Evolutionary conservation across 2,797 vertebrate genomes (phyloP), one percentile per base, ranked within the genome.

Genomic region (Sarcoramphus papa): DNA sequence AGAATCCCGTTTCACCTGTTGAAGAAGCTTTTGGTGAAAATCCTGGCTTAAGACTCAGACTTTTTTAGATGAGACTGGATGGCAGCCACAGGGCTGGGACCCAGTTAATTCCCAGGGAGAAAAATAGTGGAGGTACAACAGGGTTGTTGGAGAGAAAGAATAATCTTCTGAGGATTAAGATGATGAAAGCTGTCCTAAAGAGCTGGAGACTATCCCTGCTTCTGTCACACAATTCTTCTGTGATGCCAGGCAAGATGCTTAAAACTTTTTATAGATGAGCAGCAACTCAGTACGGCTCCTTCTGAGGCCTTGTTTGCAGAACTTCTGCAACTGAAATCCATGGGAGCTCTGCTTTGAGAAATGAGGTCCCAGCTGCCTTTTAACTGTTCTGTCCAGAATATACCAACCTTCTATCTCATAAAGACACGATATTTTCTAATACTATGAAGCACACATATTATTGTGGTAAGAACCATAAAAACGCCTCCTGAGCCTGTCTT

Each of bases 21-120:
- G 88, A 85, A 96, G 62, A 86, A 92, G 50, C 10, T 67, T 77
- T 57, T 88, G 45, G 19, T 20, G 50, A 92, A 79, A 96, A 93
- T 56, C 48, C 56, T 64, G n/a, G 25, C n/a, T 33, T 60, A 79
- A 85, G n/a, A 76, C 30, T n/a, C 20, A 2, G 25, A 35, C 22
- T 47, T 64, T 84, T 93, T 91, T 15, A 88, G 41, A 33, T 83
- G 68, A 86, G 73, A 81, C 30, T 62, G 64, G 37, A 53, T 57
- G 69, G 57, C 57, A 94, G 69, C 7, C 75, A 78, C 33, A 54
- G 47, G 43, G 31, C 67, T 82, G 45, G 43, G n/a, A 90, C 64
- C 6, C n/a, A 85, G 53, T 50, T 88, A 88, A 85, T 68, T 92
- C 45, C 40, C 63, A 57, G 60, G 60, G 30, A 75, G 37, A 92